Evolutionary conservation across 1,140 invertebrate species (phyloP), one percentile per base, ranked within the genome.

Genomic region (Druon quercuslanigerum): DNA sequence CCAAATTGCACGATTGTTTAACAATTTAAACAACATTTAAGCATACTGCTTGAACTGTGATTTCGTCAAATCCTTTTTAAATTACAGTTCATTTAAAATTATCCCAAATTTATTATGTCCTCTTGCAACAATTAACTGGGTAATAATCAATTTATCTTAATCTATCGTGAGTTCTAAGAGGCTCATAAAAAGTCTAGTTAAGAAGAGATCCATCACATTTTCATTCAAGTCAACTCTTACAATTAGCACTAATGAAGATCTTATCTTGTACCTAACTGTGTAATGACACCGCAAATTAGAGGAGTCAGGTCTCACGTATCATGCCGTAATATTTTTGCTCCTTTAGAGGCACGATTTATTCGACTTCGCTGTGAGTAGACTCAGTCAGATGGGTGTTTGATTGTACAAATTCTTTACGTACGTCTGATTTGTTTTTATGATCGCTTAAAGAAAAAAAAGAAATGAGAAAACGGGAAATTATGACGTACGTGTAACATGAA

Each of bases 401-500:
- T 19, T 12, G 12, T 56, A 20, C 7, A 56, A 56, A n/a, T 9
- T 73, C 50, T 19, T 73, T 20, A 40, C 50, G 50, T 17, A 46
- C 19, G 16, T 25, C 52, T 19, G 50, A 51, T 73, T 73, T 56
- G 33, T 19, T 73, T 73, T 73, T 33, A 9, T 56, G 51, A 16
- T 73, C 72, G 16, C 11, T 56, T 56, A 7, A 20, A 13, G 1
- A 19, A 56, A 56, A 11, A 73, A 71, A 71, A 56, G 33, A 17
- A 13, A 54, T 40, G 2, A 17, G 50, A 77, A 51, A 77, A 72
- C 25, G 70, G 72, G 51, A 20, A 74, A 57, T 57, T 74, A 74
- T 75, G 73, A 51, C 56, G 50, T 33, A 57, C 33, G 14, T 17
- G 14, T 33, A 25, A 57, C 9, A 40, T 56, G n/a, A 11, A 73